Conservation (phyloP, 2,888 invertebrate genomes). For the Clusia tigrina region DNA sequence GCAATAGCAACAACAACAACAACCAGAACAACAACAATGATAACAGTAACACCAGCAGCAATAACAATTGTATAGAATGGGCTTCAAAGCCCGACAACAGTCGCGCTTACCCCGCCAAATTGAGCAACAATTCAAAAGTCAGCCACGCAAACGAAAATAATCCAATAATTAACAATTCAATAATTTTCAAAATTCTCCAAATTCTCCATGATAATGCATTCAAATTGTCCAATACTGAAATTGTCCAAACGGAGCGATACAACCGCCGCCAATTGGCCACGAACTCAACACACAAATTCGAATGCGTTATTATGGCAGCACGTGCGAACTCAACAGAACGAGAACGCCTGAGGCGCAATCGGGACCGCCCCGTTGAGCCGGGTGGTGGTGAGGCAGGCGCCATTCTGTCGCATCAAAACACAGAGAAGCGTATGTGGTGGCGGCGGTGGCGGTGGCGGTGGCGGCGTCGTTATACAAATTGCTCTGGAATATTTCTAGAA, state of each 20-base stretch:
- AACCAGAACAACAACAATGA: slow-evolving; percentile 26
- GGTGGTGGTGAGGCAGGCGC: too few species aligned
- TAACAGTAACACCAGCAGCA: slow-evolving; percentile 1
- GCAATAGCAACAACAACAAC: slow-evolving; percentile 25
- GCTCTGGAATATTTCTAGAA: slow-evolving; percentile 65
- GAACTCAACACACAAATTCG: not conserved
- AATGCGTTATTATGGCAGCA: not conserved
- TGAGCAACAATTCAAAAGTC: too few species aligned
- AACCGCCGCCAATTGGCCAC: not conserved
- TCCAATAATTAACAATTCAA: too few species aligned
- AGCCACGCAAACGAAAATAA: too few species aligned
- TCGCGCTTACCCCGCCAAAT: too few species aligned
- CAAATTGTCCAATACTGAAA: not conserved
- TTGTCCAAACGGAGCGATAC: not conserved
- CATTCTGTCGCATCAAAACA: too few species aligned
- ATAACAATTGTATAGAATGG: too few species aligned
- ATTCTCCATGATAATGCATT: not conserved
- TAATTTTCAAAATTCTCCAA: not conserved
- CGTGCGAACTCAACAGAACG: not conserved
- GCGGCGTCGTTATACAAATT: slow-evolving; percentile 41
- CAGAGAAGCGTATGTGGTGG: too few species aligned
- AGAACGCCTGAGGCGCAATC: not conserved
- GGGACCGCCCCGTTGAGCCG: not conserved
- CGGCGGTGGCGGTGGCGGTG: too few species aligned
- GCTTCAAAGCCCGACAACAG: too few species aligned